Evolutionary conservation across 1,140 invertebrate species (phyloP), one percentile per base, ranked within the genome.

Genomic region (Adelges cooleyi): DNA sequence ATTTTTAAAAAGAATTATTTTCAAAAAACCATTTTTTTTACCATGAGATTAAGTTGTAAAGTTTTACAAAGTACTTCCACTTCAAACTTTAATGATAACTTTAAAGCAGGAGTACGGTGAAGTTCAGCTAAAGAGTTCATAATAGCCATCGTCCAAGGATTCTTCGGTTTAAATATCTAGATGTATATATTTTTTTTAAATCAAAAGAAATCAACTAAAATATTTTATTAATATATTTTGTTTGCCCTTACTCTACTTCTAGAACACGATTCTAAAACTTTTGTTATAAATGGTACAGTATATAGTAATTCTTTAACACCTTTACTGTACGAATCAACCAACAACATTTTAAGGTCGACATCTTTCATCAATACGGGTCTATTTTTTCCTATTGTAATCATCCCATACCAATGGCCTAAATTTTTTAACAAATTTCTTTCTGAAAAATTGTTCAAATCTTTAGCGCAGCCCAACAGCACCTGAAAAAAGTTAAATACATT

Each of bases 61-160:
- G 92, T 94, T 78, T 98, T 99, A 76, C 89, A 98, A 1, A 99
- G 78, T 13, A 98, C 95, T 84, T 99, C 96, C 71, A 99, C 97
- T 81, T 99, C 96, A 78, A 99, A 99, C 76, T 96, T 96, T 1
- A 98, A 77, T 76, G 95, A 96, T 1, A 97, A 75, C 75, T 97
- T 97, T 36, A 97, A 79, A 74, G 95, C 92, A 3, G 84, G 90
- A 74, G 98, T 94, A 75, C 93, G 87, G 76, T 99, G 95, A 13
- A 99, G 78, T 78, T 99, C 97, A 1, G 90, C 92, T 13, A 99
- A 75, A 6, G 97, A 91, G 75, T 94, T 95, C 86, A 99, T 91
- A n/a, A 99, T 87, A 10, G 85, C 87, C 85, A 97, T 94, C 0
- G 94, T 97, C 95, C 95, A 99, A 1, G 96, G 95, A 80, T 96